Evolutionary conservation across 2,888 invertebrate genomes (phyloP), one percentile per base, ranked within the genome.

Genomic region (Cactoblastis cactorum): DNA sequence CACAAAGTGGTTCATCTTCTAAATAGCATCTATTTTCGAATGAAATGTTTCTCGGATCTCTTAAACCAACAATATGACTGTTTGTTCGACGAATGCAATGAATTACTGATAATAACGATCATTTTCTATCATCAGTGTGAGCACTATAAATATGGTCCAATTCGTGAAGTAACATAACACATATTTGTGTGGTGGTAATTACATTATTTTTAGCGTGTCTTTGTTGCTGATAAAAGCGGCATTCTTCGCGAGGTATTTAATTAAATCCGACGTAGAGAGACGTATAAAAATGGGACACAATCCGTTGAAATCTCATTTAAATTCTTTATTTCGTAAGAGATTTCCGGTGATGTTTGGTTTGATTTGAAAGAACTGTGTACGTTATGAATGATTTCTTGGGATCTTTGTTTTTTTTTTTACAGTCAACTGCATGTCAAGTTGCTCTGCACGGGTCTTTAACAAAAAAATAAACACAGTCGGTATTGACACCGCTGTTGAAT

Each of bases 221-320:
- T 68, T 65, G 65, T 67, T 58, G 50, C 34, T 50, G 49, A 50
- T 51, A 52, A 56, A 56, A 51, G 37, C 48, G 22, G 57, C 48
- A 65, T 62, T 55, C 46, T 50, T 52, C 12, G 49, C 51, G 50
- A 54, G 51, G 52, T 49, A 61, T 72, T 68, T 69, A 73, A 73
- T 73, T 69, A 65, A 62, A 67, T 61, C 57, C 59, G 71, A 64
- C 69, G 56, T 49, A 49, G 50, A 51, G 3, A 57, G 60, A 58
- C 56, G 53, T 55, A 50, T 58, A 62, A 59, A 67, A 69, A 65
- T 69, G 57, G 54, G 60, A 45, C 53, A 53, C 47, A 33, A 43
- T 37, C 37, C 53, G 45, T 54, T 58, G 12, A 19, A 4, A 24
- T 19, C n/a, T n/a, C n/a, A n/a, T n/a, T n/a, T n/a, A n/a, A n/a